phyloP scores from a whole-genome alignment of 2,888 invertebrate species.

The Cabera pusaria region DNA sequence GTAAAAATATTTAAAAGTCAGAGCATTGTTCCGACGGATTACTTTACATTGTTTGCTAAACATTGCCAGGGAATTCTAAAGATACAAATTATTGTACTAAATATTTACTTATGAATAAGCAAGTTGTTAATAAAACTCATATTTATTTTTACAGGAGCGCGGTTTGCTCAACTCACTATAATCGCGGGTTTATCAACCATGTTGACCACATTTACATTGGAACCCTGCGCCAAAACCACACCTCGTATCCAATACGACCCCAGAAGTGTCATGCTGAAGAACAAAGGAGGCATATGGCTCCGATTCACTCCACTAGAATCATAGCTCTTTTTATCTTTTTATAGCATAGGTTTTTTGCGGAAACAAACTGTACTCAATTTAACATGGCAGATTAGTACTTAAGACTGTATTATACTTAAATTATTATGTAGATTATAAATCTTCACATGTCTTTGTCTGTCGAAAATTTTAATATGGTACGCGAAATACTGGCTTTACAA shows the following conservation, averaged over 20 bases:
- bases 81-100: too few relatives aligned
- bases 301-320: slow-evolving; percentile 47
- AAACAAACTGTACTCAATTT: too few relatives aligned
- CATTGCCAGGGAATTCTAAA: too few relatives aligned
- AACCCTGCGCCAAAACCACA: slow-evolving; percentile 66
- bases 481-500: slow-evolving; percentile 9
- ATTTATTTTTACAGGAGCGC: slow-evolving; percentile 55
- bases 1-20: slow-evolving; percentile 32
- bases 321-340: slow-evolving; percentile 15
- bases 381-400: slow-evolving; percentile 14
- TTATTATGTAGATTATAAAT: slow-evolving; percentile 7
- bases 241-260: slow-evolving; percentile 66
- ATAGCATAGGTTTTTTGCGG: too few relatives aligned
- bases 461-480: slow-evolving; percentile 7
- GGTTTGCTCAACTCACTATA: slow-evolving; percentile 70
- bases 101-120: too few relatives aligned
- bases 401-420: slow-evolving; percentile 16
- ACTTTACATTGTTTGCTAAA: slow-evolving; percentile 15
- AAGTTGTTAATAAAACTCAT: not conserved
- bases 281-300: slow-evolving; percentile 74
- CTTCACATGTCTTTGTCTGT: slow-evolving; percentile 6
- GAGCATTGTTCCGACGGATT: slow-evolving; percentile 36
- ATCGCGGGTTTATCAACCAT: slow-evolving; percentile 60
- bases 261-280: slow-evolving; percentile 74
- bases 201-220: slow-evolving; percentile 55